Evolutionary conservation across 2,797 vertebrate genomes (phyloP).

Genomic region (Cyprinella venusta): DNA sequence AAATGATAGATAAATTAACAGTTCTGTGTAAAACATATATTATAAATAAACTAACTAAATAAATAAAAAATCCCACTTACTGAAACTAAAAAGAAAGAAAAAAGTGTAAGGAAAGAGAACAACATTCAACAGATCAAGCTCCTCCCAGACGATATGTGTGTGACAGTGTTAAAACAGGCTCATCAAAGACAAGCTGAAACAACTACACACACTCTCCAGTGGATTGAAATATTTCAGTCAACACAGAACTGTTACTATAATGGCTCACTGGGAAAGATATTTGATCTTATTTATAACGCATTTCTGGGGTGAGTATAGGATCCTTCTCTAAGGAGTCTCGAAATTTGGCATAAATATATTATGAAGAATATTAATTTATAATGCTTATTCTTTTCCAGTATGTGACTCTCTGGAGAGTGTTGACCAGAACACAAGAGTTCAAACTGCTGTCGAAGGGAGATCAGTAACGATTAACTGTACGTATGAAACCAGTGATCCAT

Average conservation of each 20-base stretch:
- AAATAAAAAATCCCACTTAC: not conserved
- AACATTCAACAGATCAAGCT: conserved; percentile 6
- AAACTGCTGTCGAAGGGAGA: conserved; percentile 46
- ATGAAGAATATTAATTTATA: not conserved
- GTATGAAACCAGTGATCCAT: not conserved
- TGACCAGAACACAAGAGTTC: conserved; percentile 32
- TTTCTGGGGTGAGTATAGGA: conserved; percentile 26
- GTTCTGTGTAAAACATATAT: not conserved
- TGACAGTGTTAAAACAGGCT: not conserved
- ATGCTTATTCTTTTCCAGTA: conserved; percentile 32
- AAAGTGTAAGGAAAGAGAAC: not conserved
- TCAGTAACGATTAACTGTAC: conserved; percentile 46
- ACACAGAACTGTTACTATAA: not conserved
- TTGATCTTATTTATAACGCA: not conserved
- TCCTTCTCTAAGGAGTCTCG: not conserved
- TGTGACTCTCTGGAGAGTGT: conserved; percentile 47
- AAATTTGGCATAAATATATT: not conserved
- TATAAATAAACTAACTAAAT: not conserved
- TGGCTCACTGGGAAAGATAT: not conserved
- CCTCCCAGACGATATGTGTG: not conserved
- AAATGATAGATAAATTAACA: not conserved
- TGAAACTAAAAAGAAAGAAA: not conserved
- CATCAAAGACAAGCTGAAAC: not conserved
- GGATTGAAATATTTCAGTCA: not conserved
- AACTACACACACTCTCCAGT: not conserved